phyloP scores from a whole-genome alignment of 1,140 invertebrate species.

The Neelides sp. region DNA sequence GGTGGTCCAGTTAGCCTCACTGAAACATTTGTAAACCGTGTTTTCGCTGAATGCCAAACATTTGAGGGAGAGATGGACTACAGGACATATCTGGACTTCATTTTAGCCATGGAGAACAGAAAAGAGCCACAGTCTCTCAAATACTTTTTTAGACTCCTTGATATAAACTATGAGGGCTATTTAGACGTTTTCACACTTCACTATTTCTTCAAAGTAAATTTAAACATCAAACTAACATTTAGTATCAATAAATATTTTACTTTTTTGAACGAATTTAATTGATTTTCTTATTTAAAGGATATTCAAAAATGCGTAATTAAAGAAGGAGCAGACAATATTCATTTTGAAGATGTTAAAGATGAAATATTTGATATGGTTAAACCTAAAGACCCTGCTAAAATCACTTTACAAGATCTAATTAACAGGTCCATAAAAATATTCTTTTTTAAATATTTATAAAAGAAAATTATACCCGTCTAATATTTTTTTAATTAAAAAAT shows the following conservation, averaged over 20 bases:
- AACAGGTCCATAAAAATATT: conserved; percentile 39
- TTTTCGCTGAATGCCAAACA: conserved; percentile 90
- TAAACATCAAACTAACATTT: conserved; percentile 8
- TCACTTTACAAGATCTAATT: conserved; percentile 74
- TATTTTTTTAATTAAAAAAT: conserved; percentile 23
- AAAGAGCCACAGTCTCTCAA: conserved; percentile 79
- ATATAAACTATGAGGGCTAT: conserved; percentile 76
- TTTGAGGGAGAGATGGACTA: conserved; percentile 97
- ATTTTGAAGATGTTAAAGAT: conserved; percentile 89
- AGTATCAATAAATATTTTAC: conserved; percentile 7
- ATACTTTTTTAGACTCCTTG: conserved; percentile 83
- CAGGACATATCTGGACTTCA: conserved; percentile 90
- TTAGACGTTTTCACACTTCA: conserved; percentile 80
- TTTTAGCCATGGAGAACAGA: conserved; percentile 82
- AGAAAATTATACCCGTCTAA: background rate
- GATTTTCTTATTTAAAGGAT: conserved; percentile 43
- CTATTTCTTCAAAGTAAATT: conserved; percentile 74
- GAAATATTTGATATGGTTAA: conserved; percentile 98
- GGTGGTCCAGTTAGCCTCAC: no score
- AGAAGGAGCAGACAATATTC: conserved; percentile 70
- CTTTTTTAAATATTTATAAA: background rate
- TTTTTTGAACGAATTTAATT: conserved; percentile 13
- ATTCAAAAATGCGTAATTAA: conserved; percentile 79
- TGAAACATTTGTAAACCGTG: conserved; percentile 74
- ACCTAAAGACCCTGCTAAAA: conserved; percentile 65